A percentile compares a stretch with the other conserved stretches of the same genome.
phyloP scores from a whole-genome alignment of 2,797 vertebrate genomes.

The Borostomias antarcticus region DNA sequence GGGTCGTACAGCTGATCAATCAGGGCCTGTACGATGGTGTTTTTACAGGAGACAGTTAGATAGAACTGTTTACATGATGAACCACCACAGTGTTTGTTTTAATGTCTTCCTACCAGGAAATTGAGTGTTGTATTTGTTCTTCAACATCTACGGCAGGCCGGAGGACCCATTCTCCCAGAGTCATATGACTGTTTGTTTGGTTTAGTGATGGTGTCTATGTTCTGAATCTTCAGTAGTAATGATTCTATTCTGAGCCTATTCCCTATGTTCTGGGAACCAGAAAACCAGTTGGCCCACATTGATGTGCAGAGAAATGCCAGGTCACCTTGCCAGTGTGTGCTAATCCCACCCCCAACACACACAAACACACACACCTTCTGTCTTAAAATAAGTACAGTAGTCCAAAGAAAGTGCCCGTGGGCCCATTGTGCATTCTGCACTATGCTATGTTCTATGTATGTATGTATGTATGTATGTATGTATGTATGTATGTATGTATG shows the following conservation, averaged over 20 bases:
- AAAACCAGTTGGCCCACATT: slow-evolving; percentile 21
- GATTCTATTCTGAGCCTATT: no score
- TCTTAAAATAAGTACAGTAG: no score
- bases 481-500: no score
- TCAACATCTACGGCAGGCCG: no score
- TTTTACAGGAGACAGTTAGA: neutral
- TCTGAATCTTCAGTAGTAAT: no score
- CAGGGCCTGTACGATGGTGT: neutral
- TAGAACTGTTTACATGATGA: neutral
- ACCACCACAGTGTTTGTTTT: neutral
- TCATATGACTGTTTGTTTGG: neutral
- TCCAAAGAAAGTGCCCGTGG: no score
- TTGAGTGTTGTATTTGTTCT: neutral
- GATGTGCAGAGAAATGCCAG: slow-evolving; percentile 1
- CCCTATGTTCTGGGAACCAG: no score
- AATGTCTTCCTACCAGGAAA: slow-evolving; percentile 1
- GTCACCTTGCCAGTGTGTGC: slow-evolving; percentile 15
- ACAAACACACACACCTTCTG: no score
- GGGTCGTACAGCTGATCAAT: neutral
- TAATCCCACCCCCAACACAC: no score
- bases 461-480: no score
- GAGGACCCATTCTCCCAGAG: neutral
- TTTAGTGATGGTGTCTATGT: neutral
- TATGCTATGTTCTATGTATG: no score
- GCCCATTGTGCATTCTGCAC: no score